Evolutionary conservation across 2,113 vertebrate species (phyloP), one percentile per base, ranked within the genome.

Genomic region (Suncus etruscus): DNA sequence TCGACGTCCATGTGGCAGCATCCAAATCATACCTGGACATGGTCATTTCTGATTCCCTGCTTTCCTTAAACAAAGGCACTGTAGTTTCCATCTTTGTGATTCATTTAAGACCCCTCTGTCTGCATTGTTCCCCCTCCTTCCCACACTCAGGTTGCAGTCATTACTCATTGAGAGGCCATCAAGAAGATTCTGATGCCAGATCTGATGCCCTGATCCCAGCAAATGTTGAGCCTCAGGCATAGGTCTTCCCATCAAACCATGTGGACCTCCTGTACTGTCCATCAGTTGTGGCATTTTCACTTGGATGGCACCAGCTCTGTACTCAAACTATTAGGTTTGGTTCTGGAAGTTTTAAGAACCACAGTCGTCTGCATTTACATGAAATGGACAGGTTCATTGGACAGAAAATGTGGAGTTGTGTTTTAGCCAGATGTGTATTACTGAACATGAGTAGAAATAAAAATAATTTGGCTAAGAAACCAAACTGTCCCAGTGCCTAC

Each of bases 381-480:
- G 58, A 32, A 87, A 51, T 48, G 29, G 73, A 61, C 47, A 87
- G 27, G 24, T 58, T 61, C 14, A 63, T 45, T 90, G 45, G 47
- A 29, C 63, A 87, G 47, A 83, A 8, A 73, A 88, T 83, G 63
- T 81, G 54, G 24, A 93, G 6, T 65, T 88, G 20, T 68, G 8
- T 16, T 85, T 91, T 77, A 22, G 78, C 18, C 31, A 78, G 50
- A 45, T 22, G 74, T 45, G 72, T 74, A 48, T 63, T 73, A n/a
- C 27, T 58, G 45, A 45, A 45, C 4, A 7, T 45, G n/a, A 89
- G 29, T 78, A 31, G 48, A 83, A 86, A 84, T 66, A 31, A 93
- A 87, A 86, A n/a, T n/a, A 86, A 84, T 87, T 70, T 77, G 51
- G 11, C 50, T 68, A 51, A 20, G n/a, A 93, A 81, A 81, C 39